phyloP scores from a whole-genome alignment of 1,140 invertebrate species.

The Phenacoccus solenopsis region DNA sequence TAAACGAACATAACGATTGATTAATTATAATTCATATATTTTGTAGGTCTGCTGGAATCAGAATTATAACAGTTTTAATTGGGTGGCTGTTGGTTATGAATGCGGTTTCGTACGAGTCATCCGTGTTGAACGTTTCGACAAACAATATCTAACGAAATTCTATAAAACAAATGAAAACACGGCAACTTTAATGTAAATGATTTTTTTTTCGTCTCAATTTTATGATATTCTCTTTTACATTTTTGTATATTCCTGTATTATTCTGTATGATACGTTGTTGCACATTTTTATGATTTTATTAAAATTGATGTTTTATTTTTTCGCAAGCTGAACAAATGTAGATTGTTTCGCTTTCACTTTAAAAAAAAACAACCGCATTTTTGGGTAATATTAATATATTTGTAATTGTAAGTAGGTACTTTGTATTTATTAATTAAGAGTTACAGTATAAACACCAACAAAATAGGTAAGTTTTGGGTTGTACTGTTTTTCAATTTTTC shows the following conservation, averaged over 20 bases:
- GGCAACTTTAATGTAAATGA: not conserved
- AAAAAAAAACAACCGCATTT: too few species aligned
- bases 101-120: slow-evolving; percentile 36
- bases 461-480: too few species aligned
- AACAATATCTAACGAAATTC: not conserved
- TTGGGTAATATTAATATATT: too few species aligned
- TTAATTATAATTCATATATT: not conserved
- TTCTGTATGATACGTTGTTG: not conserved
- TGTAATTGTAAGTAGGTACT: too few species aligned
- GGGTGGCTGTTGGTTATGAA: slow-evolving; percentile 35
- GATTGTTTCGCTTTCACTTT: not conserved
- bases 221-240: not conserved
- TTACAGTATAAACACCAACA: too few species aligned
- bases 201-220: not conserved
- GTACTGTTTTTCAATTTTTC: too few species aligned
- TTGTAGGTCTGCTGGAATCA: slow-evolving; percentile 37
- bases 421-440: too few species aligned
- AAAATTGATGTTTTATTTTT: not conserved
- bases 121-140: not conserved
- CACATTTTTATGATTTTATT: not conserved
- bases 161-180: slow-evolving; percentile 6
- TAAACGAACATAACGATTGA: too few species aligned
- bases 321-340: not conserved
- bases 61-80: slow-evolving; percentile 36
- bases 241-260: not conserved